phyloP scores from a whole-genome alignment of 2,113 vertebrate genomes.

The Sphaerodactylus townsendi region DNA sequence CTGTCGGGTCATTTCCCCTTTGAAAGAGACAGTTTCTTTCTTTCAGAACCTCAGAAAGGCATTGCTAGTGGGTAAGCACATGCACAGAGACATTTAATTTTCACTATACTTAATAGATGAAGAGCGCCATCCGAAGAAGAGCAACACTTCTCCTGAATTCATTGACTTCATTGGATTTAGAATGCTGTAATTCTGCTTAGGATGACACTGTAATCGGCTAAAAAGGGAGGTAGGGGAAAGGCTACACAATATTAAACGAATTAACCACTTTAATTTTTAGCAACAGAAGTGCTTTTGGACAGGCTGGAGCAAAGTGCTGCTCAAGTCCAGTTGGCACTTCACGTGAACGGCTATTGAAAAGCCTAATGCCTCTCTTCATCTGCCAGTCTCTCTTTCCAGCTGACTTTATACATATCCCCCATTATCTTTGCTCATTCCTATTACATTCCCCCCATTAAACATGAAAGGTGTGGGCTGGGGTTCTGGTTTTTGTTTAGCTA shows the following conservation, averaged over 20 bases:
- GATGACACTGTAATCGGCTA: too few relatives aligned
- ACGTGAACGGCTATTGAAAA: neutral
- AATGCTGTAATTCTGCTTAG: too few relatives aligned
- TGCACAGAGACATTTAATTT: neutral
- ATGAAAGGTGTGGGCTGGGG: neutral
- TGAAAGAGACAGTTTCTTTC: neutral
- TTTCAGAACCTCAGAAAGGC: neutral
- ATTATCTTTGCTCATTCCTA: neutral
- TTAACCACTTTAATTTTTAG: neutral
- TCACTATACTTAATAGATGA: neutral
- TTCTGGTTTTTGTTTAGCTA: neutral
- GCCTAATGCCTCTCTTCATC: neutral
- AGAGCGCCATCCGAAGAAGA: too few relatives aligned
- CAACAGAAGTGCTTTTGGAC: neutral
- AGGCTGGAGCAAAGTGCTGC: neutral
- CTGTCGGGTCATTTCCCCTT: neutral
- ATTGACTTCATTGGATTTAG: too few relatives aligned
- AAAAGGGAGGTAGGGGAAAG: too few relatives aligned
- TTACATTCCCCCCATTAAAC: conserved; percentile 11
- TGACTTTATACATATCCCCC: neutral
- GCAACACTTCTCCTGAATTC: too few relatives aligned
- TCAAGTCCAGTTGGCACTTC: neutral
- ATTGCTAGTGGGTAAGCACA: neutral
- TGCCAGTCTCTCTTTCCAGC: neutral
- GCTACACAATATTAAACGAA: too few relatives aligned